A percentile compares a stretch with the other conserved stretches of the same genome.
Evolutionary conservation across 2,113 vertebrate species (phyloP).

Genomic region (Chelonoidis abingdonii): DNA sequence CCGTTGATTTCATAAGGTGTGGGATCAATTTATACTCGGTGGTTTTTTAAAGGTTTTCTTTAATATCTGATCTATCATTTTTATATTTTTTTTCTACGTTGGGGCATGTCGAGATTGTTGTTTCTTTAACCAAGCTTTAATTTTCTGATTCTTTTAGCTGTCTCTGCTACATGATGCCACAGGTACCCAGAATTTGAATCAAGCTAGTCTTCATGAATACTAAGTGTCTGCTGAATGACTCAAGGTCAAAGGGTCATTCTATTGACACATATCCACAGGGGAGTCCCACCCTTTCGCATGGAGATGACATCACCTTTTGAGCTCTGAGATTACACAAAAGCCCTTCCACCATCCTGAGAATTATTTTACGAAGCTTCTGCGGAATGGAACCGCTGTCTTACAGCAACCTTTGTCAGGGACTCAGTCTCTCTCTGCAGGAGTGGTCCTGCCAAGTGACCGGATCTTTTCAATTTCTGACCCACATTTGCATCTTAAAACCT

Average conservation of each 20-base stretch:
- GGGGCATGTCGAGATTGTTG: neutral
- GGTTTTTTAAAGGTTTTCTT: neutral
- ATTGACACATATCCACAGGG: neutral
- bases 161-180: neutral
- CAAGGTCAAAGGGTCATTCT: slow-evolving; percentile 16
- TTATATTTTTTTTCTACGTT: neutral
- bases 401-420: slow-evolving; percentile 54
- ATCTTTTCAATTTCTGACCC: slow-evolving; percentile 62
- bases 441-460: slow-evolving; percentile 28
- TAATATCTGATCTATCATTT: neutral
- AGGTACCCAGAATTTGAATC: slow-evolving; percentile 12
- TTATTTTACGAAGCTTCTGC: slow-evolving; percentile 23
- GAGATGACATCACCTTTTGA: slow-evolving; percentile 61
- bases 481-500: slow-evolving; percentile 73
- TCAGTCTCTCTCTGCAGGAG: slow-evolving; percentile 30
- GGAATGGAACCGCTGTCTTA: slow-evolving; percentile 43
- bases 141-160: accelerated
- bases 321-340: slow-evolving; percentile 62
- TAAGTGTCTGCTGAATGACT: neutral
- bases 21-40: neutral
- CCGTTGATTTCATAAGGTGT: neutral
- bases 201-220: neutral
- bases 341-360: slow-evolving; percentile 53
- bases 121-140: neutral
- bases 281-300: slow-evolving; percentile 32